A percentile compares a stretch with the other conserved stretches of the same genome.
phyloP scores from a whole-genome alignment of 2,888 invertebrate species.

The Habrosyne pyritoides region DNA sequence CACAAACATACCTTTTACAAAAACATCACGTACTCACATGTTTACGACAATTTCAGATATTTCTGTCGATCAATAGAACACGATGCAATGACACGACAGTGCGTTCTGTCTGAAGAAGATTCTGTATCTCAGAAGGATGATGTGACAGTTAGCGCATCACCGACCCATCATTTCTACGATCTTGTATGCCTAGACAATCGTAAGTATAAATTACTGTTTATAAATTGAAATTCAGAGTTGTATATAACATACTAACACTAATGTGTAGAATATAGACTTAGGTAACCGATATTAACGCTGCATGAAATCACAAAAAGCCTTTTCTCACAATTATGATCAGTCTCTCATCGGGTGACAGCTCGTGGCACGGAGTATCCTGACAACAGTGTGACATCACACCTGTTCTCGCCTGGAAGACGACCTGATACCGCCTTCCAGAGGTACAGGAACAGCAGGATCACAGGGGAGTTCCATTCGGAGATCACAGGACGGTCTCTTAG shows the following conservation, averaged over 20 bases:
- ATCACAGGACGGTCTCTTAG: conserved; percentile 94
- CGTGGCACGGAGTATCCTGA: conserved; percentile 95
- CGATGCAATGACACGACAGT: conserved; percentile 93
- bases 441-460: conserved; percentile 92
- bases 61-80: conserved; percentile 95
- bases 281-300: conserved; percentile 29
- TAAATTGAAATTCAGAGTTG: conserved; percentile 12
- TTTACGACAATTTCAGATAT: conserved; percentile 75
- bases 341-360: conserved; percentile 87
- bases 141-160: conserved; percentile 92
- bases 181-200: conserved; percentile 95
- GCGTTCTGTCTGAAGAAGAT: conserved; percentile 95
- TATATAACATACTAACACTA: conserved; percentile 6
- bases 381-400: conserved; percentile 92
- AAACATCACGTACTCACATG: not conserved
- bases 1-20: not conserved
- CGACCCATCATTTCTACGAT: conserved; percentile 94
- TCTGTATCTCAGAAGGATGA: conserved; percentile 95
- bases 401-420: conserved; percentile 91
- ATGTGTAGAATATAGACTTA: not conserved
- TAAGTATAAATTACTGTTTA: conserved; percentile 82
- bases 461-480: conserved; percentile 95
- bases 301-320: conserved; percentile 69
- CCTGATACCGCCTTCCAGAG: conserved; percentile 95
- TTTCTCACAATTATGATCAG: conserved; percentile 79